Conservation (phyloP, 53 echinoderm and acorn worm species). For the Holothuria scabra region DNA sequence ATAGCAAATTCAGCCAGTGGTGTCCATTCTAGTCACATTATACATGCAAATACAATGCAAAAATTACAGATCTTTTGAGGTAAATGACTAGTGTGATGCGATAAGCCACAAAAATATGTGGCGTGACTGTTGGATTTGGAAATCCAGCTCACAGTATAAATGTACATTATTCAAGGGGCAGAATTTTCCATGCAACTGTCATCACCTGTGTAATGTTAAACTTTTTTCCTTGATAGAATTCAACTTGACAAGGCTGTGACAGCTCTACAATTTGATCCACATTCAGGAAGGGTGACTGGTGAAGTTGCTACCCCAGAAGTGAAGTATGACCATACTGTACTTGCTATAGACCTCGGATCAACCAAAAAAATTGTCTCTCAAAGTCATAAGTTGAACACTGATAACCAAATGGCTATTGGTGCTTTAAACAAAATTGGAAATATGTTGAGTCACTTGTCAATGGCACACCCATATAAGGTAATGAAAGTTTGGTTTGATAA, state of each 20-base stretch:
- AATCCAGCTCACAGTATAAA: no score
- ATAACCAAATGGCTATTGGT: background rate
- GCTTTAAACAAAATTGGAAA: background rate
- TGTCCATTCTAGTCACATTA: no score
- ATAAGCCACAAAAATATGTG: no score
- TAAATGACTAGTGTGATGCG: no score
- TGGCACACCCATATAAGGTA: constrained; percentile 86
- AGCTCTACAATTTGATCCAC: constrained; percentile 55
- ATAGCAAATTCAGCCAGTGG: no score
- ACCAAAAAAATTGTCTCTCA: constrained; percentile 65
- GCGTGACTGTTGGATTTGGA: no score
- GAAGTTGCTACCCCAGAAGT: constrained; percentile 55
- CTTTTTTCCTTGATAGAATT: constrained; percentile 52
- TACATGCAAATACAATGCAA: no score
- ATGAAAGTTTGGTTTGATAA: constrained; percentile 92
- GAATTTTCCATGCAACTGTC: no score
- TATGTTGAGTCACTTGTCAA: constrained; percentile 44
- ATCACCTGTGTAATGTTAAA: no score
- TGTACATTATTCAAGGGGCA: no score
- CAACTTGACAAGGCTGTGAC: constrained; percentile 54
- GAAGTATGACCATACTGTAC: constrained; percentile 81
- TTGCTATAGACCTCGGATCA: constrained; percentile 71
- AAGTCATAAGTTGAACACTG: background rate
- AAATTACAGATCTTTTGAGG: no score
- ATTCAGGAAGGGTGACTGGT: constrained; percentile 44